Base-by-base conservation (phyloP, 2,888 invertebrate species). In the Leptinotarsa juncta region DNA sequence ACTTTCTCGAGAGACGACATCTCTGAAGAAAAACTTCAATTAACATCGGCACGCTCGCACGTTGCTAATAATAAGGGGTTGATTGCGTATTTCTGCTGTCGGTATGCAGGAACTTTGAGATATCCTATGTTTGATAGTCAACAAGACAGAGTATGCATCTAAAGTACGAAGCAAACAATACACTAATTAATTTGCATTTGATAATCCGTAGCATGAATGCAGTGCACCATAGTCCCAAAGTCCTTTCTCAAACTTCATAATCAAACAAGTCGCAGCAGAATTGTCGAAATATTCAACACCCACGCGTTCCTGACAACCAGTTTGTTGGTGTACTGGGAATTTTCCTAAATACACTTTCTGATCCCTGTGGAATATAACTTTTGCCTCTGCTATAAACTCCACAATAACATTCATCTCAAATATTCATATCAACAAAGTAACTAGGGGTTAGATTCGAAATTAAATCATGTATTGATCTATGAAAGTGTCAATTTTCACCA, bases 121-220 rank as follows among this genome's bases (percentile, higher is more conserved):
- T 57, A 57, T 57, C 15, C 16, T 23, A 2, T 57, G 23, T 57
- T 57, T 15, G 4, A 57, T 4, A 57, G 57, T 23, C 23, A 57
- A 26, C 57, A 57, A 15, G 14, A 16, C n/a, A 5, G 15, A 23
- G 15, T 57, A 57, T 23, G 10, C 57, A 57, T 57, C 20, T 3
- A 14, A 57, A 57, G 57, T 57, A 57, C 57, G 14, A 57, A 57
- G 57, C 23, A 57, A 57, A 57, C 57, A 57, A 57, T 23, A 23
- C 57, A 23, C 57, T 57, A 23, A 57, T 57, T 57, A 57, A 57
- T 57, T 57, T 23, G 12, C 20, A 23, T 57, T 57, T 57, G 12
- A 26, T 57, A 57, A 57, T 57, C 57, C 14, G 26, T 15, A 20
- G 23, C 23, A 57, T 23, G 57, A 15, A 23, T 57, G 12, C 57